Evolutionary conservation across 2,113 vertebrate genomes (phyloP).

Genomic region (Microtus montanus): DNA sequence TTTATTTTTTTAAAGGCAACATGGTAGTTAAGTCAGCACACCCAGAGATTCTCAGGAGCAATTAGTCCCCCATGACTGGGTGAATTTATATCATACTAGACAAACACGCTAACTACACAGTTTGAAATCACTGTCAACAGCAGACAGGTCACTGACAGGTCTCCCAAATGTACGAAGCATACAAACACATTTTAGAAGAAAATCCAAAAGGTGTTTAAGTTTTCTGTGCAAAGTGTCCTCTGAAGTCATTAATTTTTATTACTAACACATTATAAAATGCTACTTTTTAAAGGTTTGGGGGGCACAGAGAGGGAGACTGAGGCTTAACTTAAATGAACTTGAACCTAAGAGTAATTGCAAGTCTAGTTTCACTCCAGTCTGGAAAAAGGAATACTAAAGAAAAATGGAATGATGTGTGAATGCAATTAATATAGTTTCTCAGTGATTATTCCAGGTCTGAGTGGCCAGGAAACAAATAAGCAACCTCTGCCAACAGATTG

Average conservation of each 20-base stretch:
- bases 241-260: neutral
- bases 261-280: neutral
- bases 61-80: constrained; percentile 52
- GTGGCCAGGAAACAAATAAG: too few species aligned
- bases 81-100: constrained; percentile 13
- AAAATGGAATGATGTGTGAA: neutral
- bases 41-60: neutral
- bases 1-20: constrained; percentile 48
- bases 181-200: neutral
- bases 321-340: neutral
- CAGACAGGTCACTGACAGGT: neutral
- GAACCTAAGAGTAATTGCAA: neutral
- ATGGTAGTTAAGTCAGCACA: constrained; percentile 36
- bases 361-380: neutral
- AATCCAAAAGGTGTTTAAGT: constrained; percentile 2
- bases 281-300: neutral
- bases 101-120: constrained; percentile 47
- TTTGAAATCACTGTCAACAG: constrained; percentile 27
- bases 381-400: neutral
- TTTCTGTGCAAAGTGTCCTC: neutral
- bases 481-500: too few species aligned
- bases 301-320: neutral
- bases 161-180: constrained; percentile 37
- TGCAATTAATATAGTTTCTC: too few species aligned
- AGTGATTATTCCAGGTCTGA: too few species aligned